A percentile compares a stretch with the other conserved stretches of the same genome.
phyloP scores from a whole-genome alignment of 1,140 invertebrate species.

The Polyergus mexicanus region DNA sequence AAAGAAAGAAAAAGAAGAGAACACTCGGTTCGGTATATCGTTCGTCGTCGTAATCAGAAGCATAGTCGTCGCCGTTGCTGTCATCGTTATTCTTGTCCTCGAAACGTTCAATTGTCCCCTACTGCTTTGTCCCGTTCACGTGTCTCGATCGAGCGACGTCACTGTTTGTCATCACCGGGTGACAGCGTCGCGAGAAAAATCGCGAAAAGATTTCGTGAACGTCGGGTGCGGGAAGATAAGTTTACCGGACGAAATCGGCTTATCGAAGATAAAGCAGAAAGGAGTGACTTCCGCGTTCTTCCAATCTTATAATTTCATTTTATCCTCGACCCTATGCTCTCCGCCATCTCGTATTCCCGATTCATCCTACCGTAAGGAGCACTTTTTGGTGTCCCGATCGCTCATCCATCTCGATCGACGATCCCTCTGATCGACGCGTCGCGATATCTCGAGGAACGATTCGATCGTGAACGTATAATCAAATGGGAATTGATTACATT shows the following conservation, averaged over 20 bases:
- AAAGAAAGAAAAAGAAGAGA: slow-evolving; percentile 12
- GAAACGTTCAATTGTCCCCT: slow-evolving; percentile 28
- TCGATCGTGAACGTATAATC: slow-evolving; percentile 3
- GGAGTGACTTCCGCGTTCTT: slow-evolving; percentile 25
- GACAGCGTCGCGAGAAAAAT: slow-evolving; percentile 8
- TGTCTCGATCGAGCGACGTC: slow-evolving; percentile 38
- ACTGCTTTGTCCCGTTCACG: slow-evolving; percentile 58
- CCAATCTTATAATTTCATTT: slow-evolving; percentile 63
- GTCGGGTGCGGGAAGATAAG: slow-evolving; percentile 24
- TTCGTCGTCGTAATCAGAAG: slow-evolving; percentile 45
- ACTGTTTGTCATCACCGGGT: not conserved
- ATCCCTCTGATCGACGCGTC: slow-evolving; percentile 30
- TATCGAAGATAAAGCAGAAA: slow-evolving; percentile 15
- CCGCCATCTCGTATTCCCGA: slow-evolving; percentile 11
- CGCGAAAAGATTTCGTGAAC: not conserved
- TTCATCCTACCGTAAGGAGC: not conserved
- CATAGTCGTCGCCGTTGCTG: not conserved
- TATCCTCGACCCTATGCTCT: not conserved
- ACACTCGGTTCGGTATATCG: slow-evolving; percentile 65
- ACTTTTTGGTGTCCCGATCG: not conserved
- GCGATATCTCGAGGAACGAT: not conserved
- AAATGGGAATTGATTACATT: slow-evolving; percentile 5
- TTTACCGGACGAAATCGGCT: not conserved
- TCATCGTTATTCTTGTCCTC: slow-evolving; percentile 5
- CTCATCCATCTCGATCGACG: not conserved